A percentile compares a stretch with the other conserved stretches of the same genome.
These are phyloP conservation scores for Dryas iulia DNA, from an alignment of 1,140 invertebrate genomes.

Conservation along the genomic window DNA sequence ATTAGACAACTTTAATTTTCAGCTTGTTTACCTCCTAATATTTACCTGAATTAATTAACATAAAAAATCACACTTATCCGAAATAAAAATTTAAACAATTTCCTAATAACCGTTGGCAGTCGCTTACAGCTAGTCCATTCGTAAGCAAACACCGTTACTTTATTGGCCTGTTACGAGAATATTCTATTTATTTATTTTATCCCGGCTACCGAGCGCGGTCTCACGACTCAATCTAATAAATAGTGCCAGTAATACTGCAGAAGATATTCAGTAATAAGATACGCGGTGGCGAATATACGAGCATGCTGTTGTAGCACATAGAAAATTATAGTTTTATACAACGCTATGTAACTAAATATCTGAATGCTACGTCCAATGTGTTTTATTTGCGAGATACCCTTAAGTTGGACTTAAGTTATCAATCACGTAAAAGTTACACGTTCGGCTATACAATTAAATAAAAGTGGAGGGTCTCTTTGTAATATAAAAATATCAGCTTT, in stretches of 20 bases:
- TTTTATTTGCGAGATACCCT: slow-evolving; percentile 18
- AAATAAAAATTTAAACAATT: neutral
- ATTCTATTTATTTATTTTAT: slow-evolving; percentile 65
- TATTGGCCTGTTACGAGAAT: slow-evolving; percentile 36
- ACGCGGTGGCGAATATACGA: slow-evolving; percentile 59
- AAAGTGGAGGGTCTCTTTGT: no score
- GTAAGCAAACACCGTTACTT: slow-evolving; percentile 39
- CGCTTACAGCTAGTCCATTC: slow-evolving; percentile 5
- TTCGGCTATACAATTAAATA: no score
- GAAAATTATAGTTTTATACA: slow-evolving; percentile 52
- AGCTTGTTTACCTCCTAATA: no score
- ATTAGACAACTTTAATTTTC: no score
- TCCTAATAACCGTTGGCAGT: neutral
- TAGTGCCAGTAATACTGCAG: slow-evolving; percentile 59
- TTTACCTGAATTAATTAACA: no score
- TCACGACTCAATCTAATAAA: slow-evolving; percentile 77
- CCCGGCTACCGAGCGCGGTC: slow-evolving; percentile 54
- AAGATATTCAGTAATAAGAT: slow-evolving; percentile 69
- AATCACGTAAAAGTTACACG: neutral
- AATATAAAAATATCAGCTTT: no score
- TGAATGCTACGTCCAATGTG: slow-evolving; percentile 16
- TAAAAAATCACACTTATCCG: no score
- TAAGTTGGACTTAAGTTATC: neutral
- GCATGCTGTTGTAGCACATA: slow-evolving; percentile 49
- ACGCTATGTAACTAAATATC: slow-evolving; percentile 27